Evolutionary conservation across 2,797 vertebrate species (phyloP), one percentile per base, ranked within the genome.

Genomic region (Sciaenops ocellatus): DNA sequence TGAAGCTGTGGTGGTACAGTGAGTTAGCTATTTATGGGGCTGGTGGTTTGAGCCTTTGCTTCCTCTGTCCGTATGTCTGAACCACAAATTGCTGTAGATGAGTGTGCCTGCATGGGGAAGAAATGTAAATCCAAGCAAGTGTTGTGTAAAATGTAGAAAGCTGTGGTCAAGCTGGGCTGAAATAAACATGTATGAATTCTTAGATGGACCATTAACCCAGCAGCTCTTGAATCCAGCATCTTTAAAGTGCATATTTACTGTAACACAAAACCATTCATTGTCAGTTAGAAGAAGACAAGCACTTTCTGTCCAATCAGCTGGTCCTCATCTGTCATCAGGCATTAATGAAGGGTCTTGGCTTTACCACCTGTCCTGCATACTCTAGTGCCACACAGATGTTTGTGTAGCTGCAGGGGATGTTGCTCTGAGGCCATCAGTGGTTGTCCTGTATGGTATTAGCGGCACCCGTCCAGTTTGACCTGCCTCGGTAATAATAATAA

Each of bases 341-440:
- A 82, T 89, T 90, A 92, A 92, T 93, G 87, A 92, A 84, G 75
- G 85, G 84, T 86, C 79, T 56, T 12, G 38, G 65, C 73, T 81
- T 79, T 47, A 61, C 88, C 89, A 92, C 81, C 89, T 92, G 89
- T 78, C 86, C 84, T 68, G 55, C 73, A 76, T 77, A 75, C 81
- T 84, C 71, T 56, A 50, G 50, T 80, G 69, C 56, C 79, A 72
- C 75, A 52, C 85, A 90, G 90, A 89, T 89, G 88, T 89, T 89
- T 87, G 30, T 63, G 71, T 82, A 74, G 81, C 86, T 76, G 69
- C 67, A 82, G 86, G 78, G 76, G 77, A 67, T 13, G 24, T 69
- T 20, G 2, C 64, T 87, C 44, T 41, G 78, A 67, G 44, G 69
- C 76, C 65, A 24, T 66, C 6, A 4, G 61, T 72, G 56, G 44